Conservation (phyloP, 2,888 invertebrate genomes). For the Heliconius hortense region DNA sequence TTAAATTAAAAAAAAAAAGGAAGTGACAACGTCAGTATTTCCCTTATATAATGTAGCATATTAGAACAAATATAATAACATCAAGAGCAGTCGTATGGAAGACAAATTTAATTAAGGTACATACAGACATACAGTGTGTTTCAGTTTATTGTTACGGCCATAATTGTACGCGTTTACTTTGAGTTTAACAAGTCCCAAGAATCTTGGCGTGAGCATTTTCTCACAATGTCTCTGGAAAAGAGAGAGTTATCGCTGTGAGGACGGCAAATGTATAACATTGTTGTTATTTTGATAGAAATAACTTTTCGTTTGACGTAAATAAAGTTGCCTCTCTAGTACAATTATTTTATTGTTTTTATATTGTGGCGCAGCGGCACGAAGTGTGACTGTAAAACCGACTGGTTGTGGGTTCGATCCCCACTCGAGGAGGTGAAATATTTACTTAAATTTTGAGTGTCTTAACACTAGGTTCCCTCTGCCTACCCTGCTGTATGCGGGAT, state of each 20-base stretch:
- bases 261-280: conserved; percentile 18
- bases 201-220: conserved; percentile 34
- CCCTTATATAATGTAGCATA: conserved; percentile 25
- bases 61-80: conserved; percentile 34
- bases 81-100: conserved; percentile 37
- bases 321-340: background rate
- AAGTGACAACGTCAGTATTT: conserved; percentile 6
- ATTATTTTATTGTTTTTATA: conserved; percentile 11
- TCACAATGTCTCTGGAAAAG: conserved; percentile 29
- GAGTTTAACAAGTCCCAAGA: conserved; percentile 42
- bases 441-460: no score
- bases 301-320: conserved; percentile 15
- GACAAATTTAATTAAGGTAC: conserved; percentile 42
- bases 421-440: no score
- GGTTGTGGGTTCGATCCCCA: no score
- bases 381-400: no score
- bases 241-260: conserved; percentile 25
- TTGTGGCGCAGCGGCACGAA: background rate
- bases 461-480: no score
- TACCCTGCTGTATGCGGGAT: no score
- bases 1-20: background rate
- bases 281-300: conserved; percentile 10
- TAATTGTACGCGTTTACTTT: conserved; percentile 39
- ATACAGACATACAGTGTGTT: conserved; percentile 30
- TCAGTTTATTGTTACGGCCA: conserved; percentile 41